A percentile compares a stretch with the other conserved stretches of the same genome.
Conservation (phyloP, 2,888 invertebrate species). For the Pristionchus entomophagus region DNA sequence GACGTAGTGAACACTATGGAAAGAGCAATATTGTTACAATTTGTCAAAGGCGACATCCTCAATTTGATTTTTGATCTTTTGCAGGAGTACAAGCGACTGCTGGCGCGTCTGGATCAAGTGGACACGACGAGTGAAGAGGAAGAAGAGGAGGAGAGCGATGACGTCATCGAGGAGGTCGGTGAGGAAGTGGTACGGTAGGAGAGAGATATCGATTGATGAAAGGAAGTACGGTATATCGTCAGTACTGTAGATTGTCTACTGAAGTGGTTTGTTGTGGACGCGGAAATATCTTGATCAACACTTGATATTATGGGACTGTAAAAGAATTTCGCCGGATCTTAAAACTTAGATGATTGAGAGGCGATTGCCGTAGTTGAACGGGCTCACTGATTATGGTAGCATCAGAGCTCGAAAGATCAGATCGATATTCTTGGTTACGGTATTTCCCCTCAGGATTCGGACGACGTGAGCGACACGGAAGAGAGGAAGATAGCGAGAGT, state of each 20-base stretch:
- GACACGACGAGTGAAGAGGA: background rate
- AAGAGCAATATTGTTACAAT: too few species aligned
- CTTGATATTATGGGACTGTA: too few species aligned
- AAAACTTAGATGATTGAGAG: too few species aligned
- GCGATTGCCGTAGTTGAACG: too few species aligned
- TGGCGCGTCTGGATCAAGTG: slow-evolving; percentile 41
- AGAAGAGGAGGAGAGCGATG: slow-evolving; percentile 42
- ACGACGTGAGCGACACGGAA: slow-evolving; percentile 12
- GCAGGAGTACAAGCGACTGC: slow-evolving; percentile 45
- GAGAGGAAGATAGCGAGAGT: background rate
- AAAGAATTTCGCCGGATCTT: too few species aligned
- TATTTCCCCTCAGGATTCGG: slow-evolving; percentile 26
- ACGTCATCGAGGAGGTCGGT: background rate
- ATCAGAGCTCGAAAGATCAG: too few species aligned
- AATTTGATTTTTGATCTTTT: background rate
- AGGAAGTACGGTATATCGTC: background rate
- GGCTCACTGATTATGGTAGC: too few species aligned
- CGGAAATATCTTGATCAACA: too few species aligned
- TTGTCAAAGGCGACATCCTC: too few species aligned
- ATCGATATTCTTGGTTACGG: background rate
- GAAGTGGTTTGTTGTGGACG: background rate
- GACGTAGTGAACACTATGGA: too few species aligned
- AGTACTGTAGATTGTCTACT: background rate
- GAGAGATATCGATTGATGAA: background rate
- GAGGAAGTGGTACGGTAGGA: slow-evolving; percentile 25